Evolutionary conservation across 2,888 invertebrate genomes (phyloP), one percentile per base, ranked within the genome.

Genomic region (Sarcophaga rosellei): DNA sequence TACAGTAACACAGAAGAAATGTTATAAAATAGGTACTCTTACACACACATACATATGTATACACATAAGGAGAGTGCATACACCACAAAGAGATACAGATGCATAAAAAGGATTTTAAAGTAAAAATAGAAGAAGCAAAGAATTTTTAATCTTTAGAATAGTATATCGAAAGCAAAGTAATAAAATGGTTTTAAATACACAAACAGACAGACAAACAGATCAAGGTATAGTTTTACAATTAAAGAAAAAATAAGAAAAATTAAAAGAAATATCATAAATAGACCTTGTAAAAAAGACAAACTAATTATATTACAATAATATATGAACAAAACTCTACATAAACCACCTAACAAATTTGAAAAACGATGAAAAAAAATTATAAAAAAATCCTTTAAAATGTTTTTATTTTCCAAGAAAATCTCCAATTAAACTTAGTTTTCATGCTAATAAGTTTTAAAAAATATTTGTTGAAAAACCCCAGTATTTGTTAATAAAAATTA

Each of bases 181-280:
- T 79, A 74, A 57, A 79, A 87, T 61, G 87, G 87, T 88, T 87
- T 88, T 88, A 82, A 86, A 78, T 23, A 61, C 4, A 53, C 53
- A 53, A 4, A 47, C 47, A 47, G 15, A 47, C 4, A 47, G 15
- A 47, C 15, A 47, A 47, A 15, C 47, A 15, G 47, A 47, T 47
- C 47, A 47, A 47, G 45, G 20, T 68, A 68, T 75, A 79, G 53
- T 79, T 82, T 86, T 82, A 65, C 70, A 79, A 76, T 78, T 69
- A 66, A 66, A 69, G 17, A 69, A 62, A 20, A 68, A 69, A 66
- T 25, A 25, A 59, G 2, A 59, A n/a, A 59, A n/a, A 21, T 69
- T 12, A 47, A 44, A 35, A 15, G 63, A 72, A 66, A 68, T 65
- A 72, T 25, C 12, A 78, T 73, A 68, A 72, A 53, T 20, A 47